phyloP scores from a whole-genome alignment of 1,140 invertebrate genomes.

The Olivierus martensii region DNA sequence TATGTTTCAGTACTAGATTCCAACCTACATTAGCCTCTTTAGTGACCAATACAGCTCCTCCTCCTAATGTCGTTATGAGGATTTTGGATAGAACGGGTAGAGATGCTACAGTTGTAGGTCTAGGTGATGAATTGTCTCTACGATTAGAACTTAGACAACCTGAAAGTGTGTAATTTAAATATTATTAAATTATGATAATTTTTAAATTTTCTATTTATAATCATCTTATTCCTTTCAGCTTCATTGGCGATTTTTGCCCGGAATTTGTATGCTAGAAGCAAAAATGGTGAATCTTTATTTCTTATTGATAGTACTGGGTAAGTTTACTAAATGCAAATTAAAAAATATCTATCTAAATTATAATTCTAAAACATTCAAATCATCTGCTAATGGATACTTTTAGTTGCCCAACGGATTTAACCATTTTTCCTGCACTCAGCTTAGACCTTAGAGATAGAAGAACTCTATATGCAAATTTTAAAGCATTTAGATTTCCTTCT shows the following conservation, averaged over 20 bases:
- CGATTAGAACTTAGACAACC: conserved; percentile 35
- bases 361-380: too few species aligned
- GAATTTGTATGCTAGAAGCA: conserved; percentile 37
- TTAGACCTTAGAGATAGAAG: conserved; percentile 29
- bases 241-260: conserved; percentile 38
- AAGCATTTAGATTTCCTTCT: conserved; percentile 39
- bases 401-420: conserved; percentile 36
- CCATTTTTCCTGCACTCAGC: conserved; percentile 35
- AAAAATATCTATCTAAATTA: too few species aligned
- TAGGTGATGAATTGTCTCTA: conserved; percentile 36
- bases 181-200: neutral
- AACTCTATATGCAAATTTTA: conserved; percentile 34
- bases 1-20: conserved; percentile 16
- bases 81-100: conserved; percentile 32
- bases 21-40: conserved; percentile 20
- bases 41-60: conserved; percentile 38
- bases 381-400: neutral
- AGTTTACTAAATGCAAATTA: too few species aligned
- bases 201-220: neutral
- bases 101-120: conserved; percentile 34
- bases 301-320: conserved; percentile 37
- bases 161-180: conserved; percentile 16
- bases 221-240: conserved; percentile 10
- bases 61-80: conserved; percentile 36
- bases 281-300: conserved; percentile 36